Conservation (phyloP, 2,797 vertebrate species). For the Galago senegalensis region DNA sequence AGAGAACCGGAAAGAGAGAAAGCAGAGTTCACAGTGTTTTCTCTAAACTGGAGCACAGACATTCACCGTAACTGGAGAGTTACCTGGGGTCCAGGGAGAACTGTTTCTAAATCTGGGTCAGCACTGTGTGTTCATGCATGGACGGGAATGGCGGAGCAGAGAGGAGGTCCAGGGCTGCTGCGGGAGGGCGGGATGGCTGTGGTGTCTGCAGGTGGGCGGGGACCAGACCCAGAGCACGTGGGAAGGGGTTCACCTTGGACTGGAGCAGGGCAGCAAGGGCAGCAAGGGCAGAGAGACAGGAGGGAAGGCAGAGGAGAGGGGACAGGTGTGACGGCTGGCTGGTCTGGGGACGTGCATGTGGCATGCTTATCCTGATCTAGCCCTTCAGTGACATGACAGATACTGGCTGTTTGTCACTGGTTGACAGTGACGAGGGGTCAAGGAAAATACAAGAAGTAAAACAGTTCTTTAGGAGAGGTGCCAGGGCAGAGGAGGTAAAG, state of each 20-base stretch:
- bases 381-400: slow-evolving; percentile 43
- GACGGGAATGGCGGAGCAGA: neutral
- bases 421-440: neutral
- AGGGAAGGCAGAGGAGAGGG: neutral
- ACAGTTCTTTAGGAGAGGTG: neutral
- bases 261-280: neutral
- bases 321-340: neutral
- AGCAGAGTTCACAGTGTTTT: neutral
- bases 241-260: neutral
- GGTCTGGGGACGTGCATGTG: neutral
- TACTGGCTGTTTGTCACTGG: neutral
- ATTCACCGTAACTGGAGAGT: neutral
- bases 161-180: neutral
- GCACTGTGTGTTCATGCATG: neutral
- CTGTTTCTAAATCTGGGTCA: slow-evolving; percentile 4
- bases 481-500: neutral
- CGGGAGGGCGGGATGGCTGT: neutral
- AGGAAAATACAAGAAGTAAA: neutral
- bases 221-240: neutral
- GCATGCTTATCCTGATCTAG: neutral
- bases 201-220: neutral
- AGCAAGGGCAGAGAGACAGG: neutral
- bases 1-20: neutral
- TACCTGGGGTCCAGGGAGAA: neutral
- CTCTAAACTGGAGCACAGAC: neutral